Percentiles rank a stretch among this genome's conserved stretches.
phyloP scores from a whole-genome alignment of 2,797 vertebrate species.

The Labeo calbasu region DNA sequence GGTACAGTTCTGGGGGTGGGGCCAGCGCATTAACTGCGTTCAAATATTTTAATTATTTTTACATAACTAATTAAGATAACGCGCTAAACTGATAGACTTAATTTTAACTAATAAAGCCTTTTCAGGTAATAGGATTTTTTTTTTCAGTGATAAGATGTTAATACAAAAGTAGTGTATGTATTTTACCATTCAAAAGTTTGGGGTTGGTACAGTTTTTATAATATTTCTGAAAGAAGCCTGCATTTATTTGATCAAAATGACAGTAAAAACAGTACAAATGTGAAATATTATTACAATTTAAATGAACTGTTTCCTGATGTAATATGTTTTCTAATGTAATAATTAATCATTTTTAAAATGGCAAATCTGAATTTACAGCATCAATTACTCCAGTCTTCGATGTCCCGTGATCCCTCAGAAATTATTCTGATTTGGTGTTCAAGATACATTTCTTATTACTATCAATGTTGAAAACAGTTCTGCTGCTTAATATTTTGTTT shows the following conservation, averaged over 20 bases:
- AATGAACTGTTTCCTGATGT: background rate
- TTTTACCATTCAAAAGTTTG: background rate
- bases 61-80: no score
- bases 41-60: no score
- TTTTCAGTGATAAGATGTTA: background rate
- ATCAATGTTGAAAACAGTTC: background rate
- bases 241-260: background rate
- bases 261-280: no score
- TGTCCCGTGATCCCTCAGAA: background rate
- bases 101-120: conserved; percentile 30
- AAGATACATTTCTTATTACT: background rate
- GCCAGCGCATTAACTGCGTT: no score
- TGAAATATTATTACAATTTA: background rate
- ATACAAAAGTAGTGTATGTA: background rate
- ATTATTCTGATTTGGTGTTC: background rate
- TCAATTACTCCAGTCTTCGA: background rate
- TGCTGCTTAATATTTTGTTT: background rate
- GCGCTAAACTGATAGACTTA: no score
- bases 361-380: background rate
- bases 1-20: no score
- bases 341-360: background rate
- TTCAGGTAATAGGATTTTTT: background rate
- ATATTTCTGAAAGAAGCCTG: background rate
- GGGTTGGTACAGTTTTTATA: background rate
- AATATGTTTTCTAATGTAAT: background rate